Conservation (phyloP, 2,888 invertebrate genomes). For the Phrixothrix hirtus region DNA sequence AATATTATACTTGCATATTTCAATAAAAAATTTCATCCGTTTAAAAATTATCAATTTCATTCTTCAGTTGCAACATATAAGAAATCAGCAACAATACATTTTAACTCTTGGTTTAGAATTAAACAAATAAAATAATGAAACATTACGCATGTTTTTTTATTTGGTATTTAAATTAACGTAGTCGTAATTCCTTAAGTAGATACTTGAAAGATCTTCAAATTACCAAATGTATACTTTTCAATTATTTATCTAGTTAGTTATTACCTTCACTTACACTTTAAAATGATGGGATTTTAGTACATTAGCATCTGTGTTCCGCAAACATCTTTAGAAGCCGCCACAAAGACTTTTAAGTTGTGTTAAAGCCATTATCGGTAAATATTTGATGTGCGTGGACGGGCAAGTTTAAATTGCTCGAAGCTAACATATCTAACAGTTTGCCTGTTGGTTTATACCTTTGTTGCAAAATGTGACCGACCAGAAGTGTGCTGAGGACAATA, state of each 20-base stretch:
- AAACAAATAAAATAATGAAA: neutral
- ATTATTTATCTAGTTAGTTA: neutral
- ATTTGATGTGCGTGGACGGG: conserved; percentile 19
- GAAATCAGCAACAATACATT: too few relatives aligned
- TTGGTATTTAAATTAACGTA: neutral
- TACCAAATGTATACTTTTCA: neutral
- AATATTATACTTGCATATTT: too few relatives aligned
- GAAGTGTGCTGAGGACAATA: neutral
- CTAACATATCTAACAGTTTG: neutral
- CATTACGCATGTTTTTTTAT: too few relatives aligned
- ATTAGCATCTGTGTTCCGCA: conserved; percentile 16
- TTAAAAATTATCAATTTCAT: too few relatives aligned
- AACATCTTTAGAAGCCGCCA: conserved; percentile 21
- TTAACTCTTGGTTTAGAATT: neutral
- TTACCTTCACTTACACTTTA: neutral
- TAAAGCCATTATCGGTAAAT: conserved; percentile 23
- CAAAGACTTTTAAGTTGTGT: conserved; percentile 24
- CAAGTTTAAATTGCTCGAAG: neutral
- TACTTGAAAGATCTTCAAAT: too few relatives aligned
- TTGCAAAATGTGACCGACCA: neutral
- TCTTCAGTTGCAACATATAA: too few relatives aligned
- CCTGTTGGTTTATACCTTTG: neutral
- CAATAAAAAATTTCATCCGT: too few relatives aligned
- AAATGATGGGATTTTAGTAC: neutral
- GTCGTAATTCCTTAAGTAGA: neutral